Conservation (phyloP, 2,797 vertebrate genomes). For the Pitangus sulphuratus region DNA sequence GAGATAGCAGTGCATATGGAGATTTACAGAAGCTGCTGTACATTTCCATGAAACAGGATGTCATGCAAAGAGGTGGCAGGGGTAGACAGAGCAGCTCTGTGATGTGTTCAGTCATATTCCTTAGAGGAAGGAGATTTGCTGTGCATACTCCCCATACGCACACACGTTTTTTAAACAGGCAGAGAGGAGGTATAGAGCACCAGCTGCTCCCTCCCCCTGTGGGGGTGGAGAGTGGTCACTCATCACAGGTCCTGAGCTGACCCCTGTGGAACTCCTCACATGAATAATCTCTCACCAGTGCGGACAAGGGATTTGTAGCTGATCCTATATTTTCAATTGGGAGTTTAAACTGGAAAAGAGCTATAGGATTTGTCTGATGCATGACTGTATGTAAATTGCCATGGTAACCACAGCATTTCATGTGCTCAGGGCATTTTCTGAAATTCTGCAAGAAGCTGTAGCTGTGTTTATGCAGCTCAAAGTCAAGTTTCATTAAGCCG, state of each 20-base stretch:
- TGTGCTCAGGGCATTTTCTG: not conserved
- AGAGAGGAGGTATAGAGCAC: not conserved
- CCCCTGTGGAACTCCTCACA: rapidly evolving
- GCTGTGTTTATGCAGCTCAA: not conserved
- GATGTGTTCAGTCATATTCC: not conserved
- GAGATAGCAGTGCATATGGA: rapidly evolving
- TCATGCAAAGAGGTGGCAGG: not conserved
- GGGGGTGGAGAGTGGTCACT: not conserved
- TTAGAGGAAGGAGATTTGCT: not conserved
- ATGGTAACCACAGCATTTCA: not conserved
- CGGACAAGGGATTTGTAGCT: not conserved
- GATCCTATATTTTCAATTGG: not conserved
- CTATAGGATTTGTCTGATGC: not conserved
- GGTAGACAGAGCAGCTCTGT: not conserved
- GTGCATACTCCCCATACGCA: not conserved
- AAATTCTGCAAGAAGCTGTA: conserved; percentile 1
- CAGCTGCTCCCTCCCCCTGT: not conserved
- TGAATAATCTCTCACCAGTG: not conserved
- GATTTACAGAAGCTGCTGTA: not conserved
- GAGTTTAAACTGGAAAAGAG: not conserved
- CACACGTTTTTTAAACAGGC: not conserved
- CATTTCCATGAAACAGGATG: not conserved
- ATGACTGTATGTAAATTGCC: not conserved
- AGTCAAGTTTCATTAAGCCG: not conserved
- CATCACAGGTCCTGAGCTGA: rapidly evolving